A percentile compares a stretch with the other conserved stretches of the same genome.
These are phyloP conservation scores for Pelecanus crispus DNA, from an alignment of 2,113 vertebrate genomes.

Conservation along the genomic window DNA sequence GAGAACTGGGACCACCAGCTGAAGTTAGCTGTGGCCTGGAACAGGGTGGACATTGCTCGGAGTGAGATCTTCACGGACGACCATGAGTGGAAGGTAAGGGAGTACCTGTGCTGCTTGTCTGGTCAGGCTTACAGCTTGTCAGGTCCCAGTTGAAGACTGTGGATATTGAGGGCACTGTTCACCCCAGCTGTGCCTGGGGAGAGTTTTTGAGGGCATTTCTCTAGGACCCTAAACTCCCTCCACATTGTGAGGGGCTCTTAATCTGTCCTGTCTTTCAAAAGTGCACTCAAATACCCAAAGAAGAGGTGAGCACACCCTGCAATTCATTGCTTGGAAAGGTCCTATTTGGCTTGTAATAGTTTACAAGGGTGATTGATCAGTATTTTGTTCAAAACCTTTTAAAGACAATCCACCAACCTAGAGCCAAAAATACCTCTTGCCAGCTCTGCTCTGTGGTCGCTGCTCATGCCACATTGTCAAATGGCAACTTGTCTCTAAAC, in stretches of 20 bases:
- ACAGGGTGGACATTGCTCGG: slow-evolving; percentile 90
- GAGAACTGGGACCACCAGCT: slow-evolving; percentile 88
- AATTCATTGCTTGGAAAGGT: neutral
- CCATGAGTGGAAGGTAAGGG: slow-evolving; percentile 86
- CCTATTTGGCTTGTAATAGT: neutral
- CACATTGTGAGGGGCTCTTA: neutral
- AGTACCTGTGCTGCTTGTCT: neutral
- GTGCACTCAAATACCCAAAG: neutral
- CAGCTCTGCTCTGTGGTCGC: neutral
- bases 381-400: neutral
- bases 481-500: neutral
- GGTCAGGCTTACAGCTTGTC: neutral
- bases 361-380: neutral
- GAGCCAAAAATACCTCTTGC: neutral
- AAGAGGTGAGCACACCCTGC: neutral
- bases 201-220: neutral
- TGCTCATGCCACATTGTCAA: neutral
- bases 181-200: neutral
- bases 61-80: slow-evolving; percentile 92
- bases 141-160: neutral
- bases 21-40: slow-evolving; percentile 93
- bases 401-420: neutral
- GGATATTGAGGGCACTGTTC: neutral
- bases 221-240: neutral
- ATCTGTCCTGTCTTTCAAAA: neutral